Evolutionary conservation across 2,888 invertebrate species (phyloP).

Genomic region (Catotricha subobsoleta): DNA sequence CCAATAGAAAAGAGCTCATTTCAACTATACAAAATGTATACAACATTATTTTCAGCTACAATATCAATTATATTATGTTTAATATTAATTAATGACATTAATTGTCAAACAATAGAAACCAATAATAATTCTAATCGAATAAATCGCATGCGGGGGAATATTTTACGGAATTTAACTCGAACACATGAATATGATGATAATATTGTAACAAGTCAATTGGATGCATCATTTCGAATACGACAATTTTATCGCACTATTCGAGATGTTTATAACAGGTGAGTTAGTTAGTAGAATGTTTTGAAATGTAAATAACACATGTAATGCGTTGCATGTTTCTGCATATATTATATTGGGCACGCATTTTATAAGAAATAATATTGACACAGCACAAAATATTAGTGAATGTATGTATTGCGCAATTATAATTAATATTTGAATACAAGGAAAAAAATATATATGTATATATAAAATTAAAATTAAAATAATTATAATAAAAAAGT

Average conservation of each 20-base stretch:
- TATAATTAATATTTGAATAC: too few species aligned
- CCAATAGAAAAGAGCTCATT: too few species aligned
- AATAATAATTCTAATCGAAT: constrained; percentile 10
- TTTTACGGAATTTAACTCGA: constrained; percentile 13
- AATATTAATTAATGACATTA: not conserved
- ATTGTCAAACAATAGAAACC: not conserved
- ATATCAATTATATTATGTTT: not conserved
- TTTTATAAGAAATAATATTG: too few species aligned
- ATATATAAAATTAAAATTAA: too few species aligned
- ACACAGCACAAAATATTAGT: too few species aligned
- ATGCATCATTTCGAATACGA: constrained; percentile 13
- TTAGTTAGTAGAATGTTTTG: not conserved
- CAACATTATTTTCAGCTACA: too few species aligned
- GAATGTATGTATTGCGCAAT: too few species aligned
- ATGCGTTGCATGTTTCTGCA: not conserved
- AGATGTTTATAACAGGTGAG: constrained; percentile 13
- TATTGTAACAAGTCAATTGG: constrained; percentile 15
- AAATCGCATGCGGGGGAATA: constrained; percentile 13
- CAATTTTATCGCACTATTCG: constrained; percentile 13
- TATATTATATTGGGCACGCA: not conserved
- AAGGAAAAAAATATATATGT: too few species aligned
- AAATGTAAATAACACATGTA: too few species aligned
- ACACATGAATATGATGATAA: constrained; percentile 14
- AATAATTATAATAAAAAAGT: too few species aligned
- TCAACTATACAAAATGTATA: too few species aligned